These are phyloP conservation scores for Anorthoa munda DNA, from an alignment of 2,888 invertebrate genomes.

Conservation along the genomic window DNA sequence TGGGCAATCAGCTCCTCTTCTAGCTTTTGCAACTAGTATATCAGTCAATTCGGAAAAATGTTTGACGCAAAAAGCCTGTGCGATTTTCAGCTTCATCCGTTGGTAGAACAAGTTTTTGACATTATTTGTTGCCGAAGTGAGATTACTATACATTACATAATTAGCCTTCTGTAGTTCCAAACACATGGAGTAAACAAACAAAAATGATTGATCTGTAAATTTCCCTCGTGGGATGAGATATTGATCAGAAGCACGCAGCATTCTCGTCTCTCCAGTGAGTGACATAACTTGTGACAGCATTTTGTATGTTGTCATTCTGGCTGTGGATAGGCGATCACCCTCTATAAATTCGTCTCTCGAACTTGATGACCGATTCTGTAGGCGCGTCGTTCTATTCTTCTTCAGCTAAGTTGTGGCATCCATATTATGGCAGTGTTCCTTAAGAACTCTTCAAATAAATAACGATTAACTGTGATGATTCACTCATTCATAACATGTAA, in stretches of 20 bases:
- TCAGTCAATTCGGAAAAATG: neutral
- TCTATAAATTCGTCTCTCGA: conserved; percentile 8
- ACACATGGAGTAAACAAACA: neutral
- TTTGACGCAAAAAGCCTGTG: neutral
- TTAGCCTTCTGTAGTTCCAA: no score
- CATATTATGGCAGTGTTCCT: neutral
- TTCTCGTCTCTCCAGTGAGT: neutral
- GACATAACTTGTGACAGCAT: neutral
- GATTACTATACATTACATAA: no score
- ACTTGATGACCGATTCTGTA: neutral
- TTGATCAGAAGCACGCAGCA: neutral
- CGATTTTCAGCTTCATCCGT: no score
- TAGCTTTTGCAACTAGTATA: neutral
- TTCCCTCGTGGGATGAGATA: neutral
- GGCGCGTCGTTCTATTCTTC: neutral
- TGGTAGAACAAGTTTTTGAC: no score
- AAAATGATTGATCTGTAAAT: neutral
- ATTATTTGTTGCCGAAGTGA: no score
- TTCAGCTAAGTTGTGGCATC: neutral
- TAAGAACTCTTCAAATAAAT: conserved; percentile 11
- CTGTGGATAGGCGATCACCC: neutral
- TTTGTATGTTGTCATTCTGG: neutral
- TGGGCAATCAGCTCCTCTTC: neutral
- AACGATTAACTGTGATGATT: conserved; percentile 13
- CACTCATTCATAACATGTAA: conserved; percentile 24